phyloP scores from a whole-genome alignment of 2,113 vertebrate genomes.

The Cebus imitator region DNA sequence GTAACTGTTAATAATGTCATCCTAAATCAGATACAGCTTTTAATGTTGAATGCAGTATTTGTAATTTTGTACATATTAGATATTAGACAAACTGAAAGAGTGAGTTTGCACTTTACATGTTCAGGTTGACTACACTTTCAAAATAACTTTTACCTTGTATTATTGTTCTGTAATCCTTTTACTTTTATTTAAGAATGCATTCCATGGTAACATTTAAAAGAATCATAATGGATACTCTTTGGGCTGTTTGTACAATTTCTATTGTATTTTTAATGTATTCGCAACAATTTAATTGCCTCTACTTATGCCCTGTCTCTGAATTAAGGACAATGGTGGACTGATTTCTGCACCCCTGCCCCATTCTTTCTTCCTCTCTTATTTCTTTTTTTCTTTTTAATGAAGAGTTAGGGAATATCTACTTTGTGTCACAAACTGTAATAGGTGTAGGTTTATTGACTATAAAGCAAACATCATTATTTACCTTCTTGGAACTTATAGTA shows the following conservation, averaged over 20 bases:
- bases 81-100: not conserved
- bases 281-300: not conserved
- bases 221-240: not conserved
- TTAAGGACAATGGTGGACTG: not conserved
- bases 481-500: not conserved
- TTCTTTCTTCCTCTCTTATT: not conserved
- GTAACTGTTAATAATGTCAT: conserved; percentile 3
- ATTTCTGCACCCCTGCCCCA: not conserved
- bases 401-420: not conserved
- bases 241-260: not conserved
- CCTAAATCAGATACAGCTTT: not conserved
- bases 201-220: not conserved
- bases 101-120: not conserved
- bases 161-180: not conserved
- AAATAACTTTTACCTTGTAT: not conserved
- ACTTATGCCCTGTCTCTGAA: not conserved
- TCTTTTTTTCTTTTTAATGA: not conserved
- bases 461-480: not conserved
- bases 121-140: not conserved
- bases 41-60: not conserved
- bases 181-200: not conserved
- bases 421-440: not conserved
- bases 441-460: not conserved
- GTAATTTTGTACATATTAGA: not conserved
- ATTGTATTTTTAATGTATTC: conserved; percentile 11